These are phyloP conservation scores for Scaptomyza flava DNA, from an alignment of 2,888 invertebrate genomes.

Conservation along the genomic window DNA sequence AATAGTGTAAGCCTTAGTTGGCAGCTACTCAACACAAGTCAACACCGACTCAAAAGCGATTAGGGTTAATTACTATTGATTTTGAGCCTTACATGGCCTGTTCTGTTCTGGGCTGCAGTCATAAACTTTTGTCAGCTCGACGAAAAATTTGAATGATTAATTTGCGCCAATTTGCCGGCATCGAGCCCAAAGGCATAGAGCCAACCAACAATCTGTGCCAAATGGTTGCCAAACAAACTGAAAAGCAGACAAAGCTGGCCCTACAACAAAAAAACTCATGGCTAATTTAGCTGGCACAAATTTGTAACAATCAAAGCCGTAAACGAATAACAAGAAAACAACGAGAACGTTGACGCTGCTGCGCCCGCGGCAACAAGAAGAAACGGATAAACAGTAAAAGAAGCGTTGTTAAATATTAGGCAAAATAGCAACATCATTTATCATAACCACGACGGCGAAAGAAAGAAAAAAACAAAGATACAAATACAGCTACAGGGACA, in stretches of 20 bases:
- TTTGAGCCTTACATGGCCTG: slow-evolving; percentile 45
- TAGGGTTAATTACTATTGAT: slow-evolving; percentile 76
- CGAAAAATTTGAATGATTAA: slow-evolving; percentile 68
- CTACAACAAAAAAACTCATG: slow-evolving; percentile 52
- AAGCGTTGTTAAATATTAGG: slow-evolving; percentile 47
- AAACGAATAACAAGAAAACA: slow-evolving; percentile 57
- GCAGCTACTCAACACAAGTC: slow-evolving; percentile 40
- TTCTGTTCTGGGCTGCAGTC: slow-evolving; percentile 1
- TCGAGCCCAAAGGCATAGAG: slow-evolving; percentile 25
- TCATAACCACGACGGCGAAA: slow-evolving; percentile 72
- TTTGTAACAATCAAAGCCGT: slow-evolving; percentile 73
- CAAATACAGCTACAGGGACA: slow-evolving; percentile 47
- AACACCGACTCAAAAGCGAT: slow-evolving; percentile 52
- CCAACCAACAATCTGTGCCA: slow-evolving; percentile 57
- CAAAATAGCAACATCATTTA: slow-evolving; percentile 66
- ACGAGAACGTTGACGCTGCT: slow-evolving; percentile 41
- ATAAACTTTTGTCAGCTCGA: slow-evolving; percentile 55
- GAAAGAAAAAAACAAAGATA: slow-evolving; percentile 29
- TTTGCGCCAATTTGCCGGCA: slow-evolving; percentile 63
- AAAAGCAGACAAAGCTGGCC: slow-evolving; percentile 39
- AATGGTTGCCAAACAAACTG: slow-evolving; percentile 56
- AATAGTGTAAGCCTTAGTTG: slow-evolving; percentile 17
- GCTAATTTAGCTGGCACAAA: slow-evolving; percentile 73
- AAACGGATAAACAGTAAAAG: slow-evolving; percentile 22
- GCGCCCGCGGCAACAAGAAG: slow-evolving; percentile 48